A percentile compares a stretch with the other conserved stretches of the same genome.
Conservation (phyloP, 2,888 invertebrate species). For the Antheraea assamensis region DNA sequence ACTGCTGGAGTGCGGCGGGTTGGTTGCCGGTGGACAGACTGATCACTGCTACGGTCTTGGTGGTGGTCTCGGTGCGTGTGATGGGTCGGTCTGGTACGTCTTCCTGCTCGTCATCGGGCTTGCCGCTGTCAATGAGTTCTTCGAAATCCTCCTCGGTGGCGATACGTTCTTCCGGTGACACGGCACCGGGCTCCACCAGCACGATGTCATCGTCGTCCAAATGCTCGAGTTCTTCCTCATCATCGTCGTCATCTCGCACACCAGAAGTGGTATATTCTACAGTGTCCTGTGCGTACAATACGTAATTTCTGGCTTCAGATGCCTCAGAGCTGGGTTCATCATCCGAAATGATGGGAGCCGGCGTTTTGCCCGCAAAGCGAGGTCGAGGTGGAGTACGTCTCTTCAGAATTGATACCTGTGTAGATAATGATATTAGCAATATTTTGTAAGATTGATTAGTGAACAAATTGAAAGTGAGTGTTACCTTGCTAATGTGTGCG, state of each 20-base stretch:
- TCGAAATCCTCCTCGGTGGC: slow-evolving; percentile 86
- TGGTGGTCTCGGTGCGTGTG: slow-evolving; percentile 77
- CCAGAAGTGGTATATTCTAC: slow-evolving; percentile 75
- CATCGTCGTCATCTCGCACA: slow-evolving; percentile 63
- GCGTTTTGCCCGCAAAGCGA: slow-evolving; percentile 58
- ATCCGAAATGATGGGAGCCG: slow-evolving; percentile 38
- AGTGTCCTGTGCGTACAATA: slow-evolving; percentile 84
- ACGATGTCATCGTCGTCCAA: slow-evolving; percentile 84
- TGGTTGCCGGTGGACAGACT: slow-evolving; percentile 74
- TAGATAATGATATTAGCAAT: background rate
- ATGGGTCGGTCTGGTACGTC: slow-evolving; percentile 67
- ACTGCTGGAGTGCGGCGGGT: slow-evolving; percentile 68
- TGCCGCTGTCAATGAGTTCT: slow-evolving; percentile 84
- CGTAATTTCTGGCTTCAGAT: slow-evolving; percentile 83
- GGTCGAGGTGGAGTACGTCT: slow-evolving; percentile 83
- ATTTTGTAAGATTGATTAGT: background rate
- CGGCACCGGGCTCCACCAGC: slow-evolving; percentile 82
- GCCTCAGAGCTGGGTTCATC: slow-evolving; percentile 29
- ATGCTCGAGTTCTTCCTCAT: slow-evolving; percentile 62
- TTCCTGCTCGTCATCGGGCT: slow-evolving; percentile 76
- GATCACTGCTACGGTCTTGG: slow-evolving; percentile 79
- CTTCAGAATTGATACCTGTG: slow-evolving; percentile 68
- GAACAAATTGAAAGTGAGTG: too few species aligned
- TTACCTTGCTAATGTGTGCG: slow-evolving; percentile 74
- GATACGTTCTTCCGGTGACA: slow-evolving; percentile 84